A percentile compares a stretch with the other conserved stretches of the same genome.
These are phyloP conservation scores for Lycocerus yunnanus DNA, from an alignment of 2,888 invertebrate genomes.

Conservation along the genomic window DNA sequence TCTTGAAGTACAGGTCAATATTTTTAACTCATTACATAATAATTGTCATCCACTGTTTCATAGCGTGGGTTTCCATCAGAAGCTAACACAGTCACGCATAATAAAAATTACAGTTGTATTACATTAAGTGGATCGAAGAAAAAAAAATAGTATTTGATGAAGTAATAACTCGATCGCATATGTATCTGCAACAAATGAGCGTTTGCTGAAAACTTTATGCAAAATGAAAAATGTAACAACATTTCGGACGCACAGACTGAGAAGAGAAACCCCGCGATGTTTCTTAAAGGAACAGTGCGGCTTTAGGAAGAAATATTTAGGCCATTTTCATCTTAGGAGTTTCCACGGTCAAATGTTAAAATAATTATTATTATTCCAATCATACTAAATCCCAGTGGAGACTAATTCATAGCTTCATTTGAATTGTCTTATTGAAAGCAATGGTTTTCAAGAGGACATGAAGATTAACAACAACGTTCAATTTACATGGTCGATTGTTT, in stretches of 20 bases:
- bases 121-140: background rate
- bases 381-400: background rate
- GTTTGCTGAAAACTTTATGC: too few species aligned
- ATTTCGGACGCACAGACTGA: too few species aligned
- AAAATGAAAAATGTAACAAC: too few species aligned
- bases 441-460: background rate
- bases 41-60: background rate
- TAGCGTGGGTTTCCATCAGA: background rate
- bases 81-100: background rate
- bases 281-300: too few species aligned
- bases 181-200: too few species aligned
- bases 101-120: background rate
- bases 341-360: background rate
- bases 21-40: background rate
- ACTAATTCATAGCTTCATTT: background rate
- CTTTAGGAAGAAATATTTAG: background rate
- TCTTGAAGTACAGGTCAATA: background rate
- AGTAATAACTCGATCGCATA: too few species aligned
- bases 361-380: background rate
- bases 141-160: too few species aligned
- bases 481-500: background rate
- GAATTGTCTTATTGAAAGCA: background rate
- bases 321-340: background rate
- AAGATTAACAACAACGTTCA: background rate
- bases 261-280: too few species aligned